Evolutionary conservation across 2,797 vertebrate genomes (phyloP), one percentile per base, ranked within the genome.

Genomic region (Streptopelia turtur): DNA sequence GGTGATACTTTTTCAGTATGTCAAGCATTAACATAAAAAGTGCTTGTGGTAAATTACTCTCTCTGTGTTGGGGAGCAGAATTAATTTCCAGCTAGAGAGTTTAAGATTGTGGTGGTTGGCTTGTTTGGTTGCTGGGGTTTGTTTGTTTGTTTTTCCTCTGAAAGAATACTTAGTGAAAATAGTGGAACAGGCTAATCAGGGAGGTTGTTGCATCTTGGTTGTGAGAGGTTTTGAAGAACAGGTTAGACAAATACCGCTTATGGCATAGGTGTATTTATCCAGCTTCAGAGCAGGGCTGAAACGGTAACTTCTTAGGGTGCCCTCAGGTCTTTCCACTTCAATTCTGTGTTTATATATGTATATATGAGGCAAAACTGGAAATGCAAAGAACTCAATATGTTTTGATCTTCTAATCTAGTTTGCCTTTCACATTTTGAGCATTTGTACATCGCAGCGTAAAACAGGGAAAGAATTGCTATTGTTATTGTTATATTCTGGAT

Each of bases 221-320:
- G 53, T 71, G 68, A 65, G 23, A 55, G 56, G 45, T 87, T 95
- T 85, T 87, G 90, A 89, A 83, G 87, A 95, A 92, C 93, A 83
- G 84, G 94, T 95, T 95, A 35, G 89, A 43, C 89, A 71, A 63
- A 89, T 16, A 64, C 23, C 13, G 10, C n/a, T n/a, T 74, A 28
- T 0, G 20, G 63, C 55, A 74, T n/a, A 64, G 59, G 16, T 84
- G 13, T 74, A n/a, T 70, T 77, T 85, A 85, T 69, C 59, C 37
- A 64, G 2, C 64, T 83, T 90, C 53, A 68, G 90, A 95, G 84
- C 0, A 0, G 64, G 69, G 41, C 60, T 91, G 74, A 53, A 95
- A 65, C 0, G 0, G 60, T 87, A 80, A 57, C 60, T 87, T 85
- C 60, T 30, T 43, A 37, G 64, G 37, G 60, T 91, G 70, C 94